Base-by-base conservation (phyloP, 2,888 invertebrate genomes). In the Eugnorisma glareosa region DNA sequence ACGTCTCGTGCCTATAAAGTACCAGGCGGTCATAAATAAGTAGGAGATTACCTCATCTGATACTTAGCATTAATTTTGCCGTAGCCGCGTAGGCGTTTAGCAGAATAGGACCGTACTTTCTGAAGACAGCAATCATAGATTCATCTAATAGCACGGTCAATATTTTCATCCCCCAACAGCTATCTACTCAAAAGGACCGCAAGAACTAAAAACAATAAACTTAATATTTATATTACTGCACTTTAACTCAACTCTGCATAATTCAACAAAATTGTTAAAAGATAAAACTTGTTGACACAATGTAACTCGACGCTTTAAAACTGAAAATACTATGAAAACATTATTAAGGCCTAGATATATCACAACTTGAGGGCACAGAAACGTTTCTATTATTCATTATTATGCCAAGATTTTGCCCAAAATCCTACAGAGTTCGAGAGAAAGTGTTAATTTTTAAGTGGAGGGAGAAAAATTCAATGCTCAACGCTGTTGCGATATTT, bases 401-500 rank as follows among this genome's bases (percentile, higher is more conserved):
- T 86, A 83, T 89, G 83, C 87, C 91, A 92, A 93, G 93, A 94
- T 94, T 93, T 91, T 75, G 85, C 86, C 85, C 85, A 91, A 90
- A 90, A 90, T 89, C 82, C 61, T 37, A 85, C 87, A 79, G 88
- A 90, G 89, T 90, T 89, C 79, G 89, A 83, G 40, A 73, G 91
- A 89, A 94, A 94, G 93, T 94, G 94, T 95, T 94, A 94, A 95
- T 94, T 95, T 95, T 95, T 94, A 93, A 95, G 89, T 89, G 90
- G 83, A 89, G 86, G 87, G 91, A 92, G 92, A 91, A 93, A 93
- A 93, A 93, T 93, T 90, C 91, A 91, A 90, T 89, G 88, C 85
- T 83, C 82, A 66, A 85, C 84, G 80, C 75, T 54, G 76, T 71
- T 68, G 67, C n/a, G 70, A 35, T 88, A 57, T 85, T 76, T 3